phyloP scores from a whole-genome alignment of 2,113 vertebrate species.

The Lophura nycthemera region DNA sequence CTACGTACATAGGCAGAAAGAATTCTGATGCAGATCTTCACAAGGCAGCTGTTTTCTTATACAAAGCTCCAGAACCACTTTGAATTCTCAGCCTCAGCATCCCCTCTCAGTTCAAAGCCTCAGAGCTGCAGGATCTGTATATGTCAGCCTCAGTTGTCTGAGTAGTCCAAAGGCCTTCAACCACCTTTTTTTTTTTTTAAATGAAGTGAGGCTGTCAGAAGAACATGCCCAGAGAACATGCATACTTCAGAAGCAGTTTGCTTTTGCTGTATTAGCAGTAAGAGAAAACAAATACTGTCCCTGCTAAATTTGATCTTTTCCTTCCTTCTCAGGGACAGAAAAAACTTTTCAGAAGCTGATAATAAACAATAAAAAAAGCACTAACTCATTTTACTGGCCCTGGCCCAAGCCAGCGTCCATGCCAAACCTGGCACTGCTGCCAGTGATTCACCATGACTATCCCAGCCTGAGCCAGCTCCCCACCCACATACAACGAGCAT shows the following conservation, averaged over 20 bases:
- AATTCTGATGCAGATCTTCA: not conserved
- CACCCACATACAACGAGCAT: constrained; percentile 33
- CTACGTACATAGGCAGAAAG: not conserved
- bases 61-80: not conserved
- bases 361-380: constrained; percentile 48
- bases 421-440: constrained; percentile 39
- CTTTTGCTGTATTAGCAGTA: constrained; percentile 24
- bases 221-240: not conserved
- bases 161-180: not conserved
- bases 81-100: not conserved
- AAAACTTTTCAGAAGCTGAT: constrained; percentile 32
- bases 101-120: not conserved
- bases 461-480: constrained; percentile 32
- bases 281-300: constrained; percentile 54
- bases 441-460: constrained; percentile 63
- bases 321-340: constrained; percentile 64
- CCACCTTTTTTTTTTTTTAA: not conserved
- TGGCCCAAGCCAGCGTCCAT: constrained; percentile 28
- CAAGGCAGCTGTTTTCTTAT: not conserved
- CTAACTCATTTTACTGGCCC: constrained; percentile 40
- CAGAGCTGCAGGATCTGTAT: not conserved
- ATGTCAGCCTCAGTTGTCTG: not conserved
- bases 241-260: not conserved
- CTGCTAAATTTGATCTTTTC: constrained; percentile 71
- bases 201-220: not conserved